phyloP scores from a whole-genome alignment of 2,888 invertebrate species.

The Phoronis australis region DNA sequence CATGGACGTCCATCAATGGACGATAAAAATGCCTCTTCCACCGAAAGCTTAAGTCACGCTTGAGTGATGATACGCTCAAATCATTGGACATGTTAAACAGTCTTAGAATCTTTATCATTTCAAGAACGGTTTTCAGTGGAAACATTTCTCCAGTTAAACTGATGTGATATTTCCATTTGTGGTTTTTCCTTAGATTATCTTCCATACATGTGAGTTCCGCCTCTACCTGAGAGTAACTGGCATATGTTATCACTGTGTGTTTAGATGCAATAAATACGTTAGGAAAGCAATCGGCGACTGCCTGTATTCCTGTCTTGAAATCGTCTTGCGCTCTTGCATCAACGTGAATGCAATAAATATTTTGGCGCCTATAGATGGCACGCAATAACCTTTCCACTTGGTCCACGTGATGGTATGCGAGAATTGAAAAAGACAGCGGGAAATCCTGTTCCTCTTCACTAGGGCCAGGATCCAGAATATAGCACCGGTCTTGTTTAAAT shows the following conservation, averaged over 20 bases:
- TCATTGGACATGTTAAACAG: conserved; percentile 50
- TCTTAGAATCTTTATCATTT: conserved; percentile 46
- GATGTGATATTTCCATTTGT: conserved; percentile 46
- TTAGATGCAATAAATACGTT: conserved; percentile 47
- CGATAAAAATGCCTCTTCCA: conserved; percentile 13
- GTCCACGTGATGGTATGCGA: no score
- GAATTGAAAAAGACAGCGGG: no score
- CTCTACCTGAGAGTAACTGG: conserved; percentile 39
- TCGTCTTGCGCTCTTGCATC: conserved; percentile 26
- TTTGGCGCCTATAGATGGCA: conserved; percentile 42
- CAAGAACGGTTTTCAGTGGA: conserved; percentile 46
- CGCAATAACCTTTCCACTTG: conserved; percentile 37
- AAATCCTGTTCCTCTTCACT: no score
- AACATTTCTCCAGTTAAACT: conserved; percentile 48
- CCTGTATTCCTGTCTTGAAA: conserved; percentile 23
- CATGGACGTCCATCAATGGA: conserved; percentile 17
- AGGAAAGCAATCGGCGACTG: conserved; percentile 30
- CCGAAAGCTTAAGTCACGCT: conserved; percentile 16
- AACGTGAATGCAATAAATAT: conserved; percentile 48
- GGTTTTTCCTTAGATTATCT: conserved; percentile 24
- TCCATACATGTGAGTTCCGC: conserved; percentile 50
- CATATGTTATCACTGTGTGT: conserved; percentile 42
- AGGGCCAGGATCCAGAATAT: no score
- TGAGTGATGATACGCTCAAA: conserved; percentile 30
- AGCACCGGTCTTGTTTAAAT: no score